A percentile compares a stretch with the other conserved stretches of the same genome.
Evolutionary conservation across 1,140 invertebrate species (phyloP).

Genomic region (Holotrichia oblita): DNA sequence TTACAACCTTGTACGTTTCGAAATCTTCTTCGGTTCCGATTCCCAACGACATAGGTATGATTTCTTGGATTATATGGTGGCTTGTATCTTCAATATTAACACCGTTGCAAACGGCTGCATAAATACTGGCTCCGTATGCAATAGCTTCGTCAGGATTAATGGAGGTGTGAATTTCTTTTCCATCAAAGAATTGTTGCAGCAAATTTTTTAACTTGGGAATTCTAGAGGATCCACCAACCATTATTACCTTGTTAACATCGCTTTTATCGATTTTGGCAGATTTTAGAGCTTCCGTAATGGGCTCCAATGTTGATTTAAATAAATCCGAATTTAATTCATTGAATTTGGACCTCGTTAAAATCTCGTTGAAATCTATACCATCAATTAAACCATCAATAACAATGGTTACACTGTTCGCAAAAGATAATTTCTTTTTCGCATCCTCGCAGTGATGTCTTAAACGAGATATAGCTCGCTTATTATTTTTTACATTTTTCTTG

Average conservation of each 20-base stretch:
- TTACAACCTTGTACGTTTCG: neutral
- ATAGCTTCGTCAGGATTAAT: slow-evolving; percentile 68
- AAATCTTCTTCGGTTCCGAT: neutral
- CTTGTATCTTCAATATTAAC: neutral
- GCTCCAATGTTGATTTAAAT: slow-evolving; percentile 93
- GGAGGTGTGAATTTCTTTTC: slow-evolving; percentile 66
- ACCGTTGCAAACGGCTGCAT: slow-evolving; percentile 57
- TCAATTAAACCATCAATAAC: neutral
- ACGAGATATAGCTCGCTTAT: slow-evolving; percentile 96
- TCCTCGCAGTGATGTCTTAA: slow-evolving; percentile 97
- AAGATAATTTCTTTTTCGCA: slow-evolving; percentile 37
- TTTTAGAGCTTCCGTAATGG: slow-evolving; percentile 95
- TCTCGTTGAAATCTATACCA: neutral
- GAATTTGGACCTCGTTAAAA: slow-evolving; percentile 91
- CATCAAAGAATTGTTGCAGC: slow-evolving; percentile 96
- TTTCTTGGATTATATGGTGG: neutral
- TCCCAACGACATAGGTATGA: slow-evolving; percentile 4
- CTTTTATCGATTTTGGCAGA: slow-evolving; percentile 94
- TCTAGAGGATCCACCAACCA: slow-evolving; percentile 98
- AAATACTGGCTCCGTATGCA: slow-evolving; percentile 68
- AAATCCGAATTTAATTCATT: slow-evolving; percentile 92
- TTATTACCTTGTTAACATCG: slow-evolving; percentile 96
- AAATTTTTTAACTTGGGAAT: slow-evolving; percentile 97
- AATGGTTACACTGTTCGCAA: neutral
- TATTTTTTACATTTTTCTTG: slow-evolving; percentile 92